Percentiles rank a stretch among this genome's conserved stretches.
These are phyloP conservation scores for Cercopithecus neglectus DNA, from an alignment of 2,797 vertebrate genomes.

Conservation along the genomic window DNA sequence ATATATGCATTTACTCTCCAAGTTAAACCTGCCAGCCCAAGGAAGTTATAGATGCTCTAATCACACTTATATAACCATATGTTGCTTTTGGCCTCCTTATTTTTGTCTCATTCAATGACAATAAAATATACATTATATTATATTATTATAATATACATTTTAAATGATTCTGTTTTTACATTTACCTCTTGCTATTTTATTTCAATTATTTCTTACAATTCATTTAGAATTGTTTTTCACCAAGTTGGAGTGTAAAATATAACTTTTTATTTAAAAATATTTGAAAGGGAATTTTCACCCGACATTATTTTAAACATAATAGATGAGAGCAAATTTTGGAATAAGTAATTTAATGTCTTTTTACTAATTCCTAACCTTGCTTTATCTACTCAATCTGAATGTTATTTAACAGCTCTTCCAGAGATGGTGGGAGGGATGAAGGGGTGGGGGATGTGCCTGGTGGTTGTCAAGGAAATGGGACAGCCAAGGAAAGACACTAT, in stretches of 20 bases:
- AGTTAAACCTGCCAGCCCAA: background rate
- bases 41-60: background rate
- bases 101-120: background rate
- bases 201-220: background rate
- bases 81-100: background rate
- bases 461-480: background rate
- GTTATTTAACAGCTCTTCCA: background rate
- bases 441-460: accelerated
- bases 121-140: too few species aligned
- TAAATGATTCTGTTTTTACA: background rate
- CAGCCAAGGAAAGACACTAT: background rate
- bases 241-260: background rate
- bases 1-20: background rate
- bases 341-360: background rate
- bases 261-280: background rate
- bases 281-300: background rate
- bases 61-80: background rate
- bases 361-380: background rate
- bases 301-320: background rate
- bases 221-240: background rate
- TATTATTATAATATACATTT: background rate
- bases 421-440: background rate
- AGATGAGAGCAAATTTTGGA: background rate
- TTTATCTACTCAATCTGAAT: background rate
- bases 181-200: background rate